Conservation (phyloP, 2,797 vertebrate genomes). For the Phrynocephalus vlangalii region DNA sequence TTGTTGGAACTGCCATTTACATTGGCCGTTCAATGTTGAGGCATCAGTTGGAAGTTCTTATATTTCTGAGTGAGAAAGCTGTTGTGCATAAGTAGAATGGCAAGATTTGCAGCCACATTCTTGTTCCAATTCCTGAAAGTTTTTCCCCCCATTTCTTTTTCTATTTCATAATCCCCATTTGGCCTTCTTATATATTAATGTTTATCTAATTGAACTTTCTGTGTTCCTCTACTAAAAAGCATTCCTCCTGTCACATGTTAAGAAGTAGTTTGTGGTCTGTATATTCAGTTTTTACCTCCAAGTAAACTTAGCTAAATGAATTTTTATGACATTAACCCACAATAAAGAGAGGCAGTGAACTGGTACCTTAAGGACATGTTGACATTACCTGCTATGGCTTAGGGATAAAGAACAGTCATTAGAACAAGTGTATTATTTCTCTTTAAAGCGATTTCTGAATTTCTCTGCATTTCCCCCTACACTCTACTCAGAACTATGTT, state of each 20-base stretch:
- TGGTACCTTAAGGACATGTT: not conserved
- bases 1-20: not conserved
- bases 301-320: too few relatives aligned
- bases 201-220: not conserved
- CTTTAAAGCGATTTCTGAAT: not conserved
- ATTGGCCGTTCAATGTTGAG: not conserved
- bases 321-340: not conserved
- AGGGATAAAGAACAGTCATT: not conserved
- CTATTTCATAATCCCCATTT: not conserved
- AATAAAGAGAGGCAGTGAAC: not conserved
- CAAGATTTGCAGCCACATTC: not conserved
- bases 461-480: too few relatives aligned
- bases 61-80: not conserved
- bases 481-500: too few relatives aligned
- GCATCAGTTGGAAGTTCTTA: not conserved
- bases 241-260: not conserved
- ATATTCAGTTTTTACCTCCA: too few relatives aligned
- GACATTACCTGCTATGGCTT: not conserved
- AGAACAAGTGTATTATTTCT: not conserved
- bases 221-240: not conserved
- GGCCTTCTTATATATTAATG: not conserved
- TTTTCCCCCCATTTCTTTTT: not conserved
- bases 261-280: too few relatives aligned
- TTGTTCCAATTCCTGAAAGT: not conserved
- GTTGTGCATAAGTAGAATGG: not conserved